Conservation (phyloP, 2,797 vertebrate genomes). For the Gallinago nigripennis region DNA sequence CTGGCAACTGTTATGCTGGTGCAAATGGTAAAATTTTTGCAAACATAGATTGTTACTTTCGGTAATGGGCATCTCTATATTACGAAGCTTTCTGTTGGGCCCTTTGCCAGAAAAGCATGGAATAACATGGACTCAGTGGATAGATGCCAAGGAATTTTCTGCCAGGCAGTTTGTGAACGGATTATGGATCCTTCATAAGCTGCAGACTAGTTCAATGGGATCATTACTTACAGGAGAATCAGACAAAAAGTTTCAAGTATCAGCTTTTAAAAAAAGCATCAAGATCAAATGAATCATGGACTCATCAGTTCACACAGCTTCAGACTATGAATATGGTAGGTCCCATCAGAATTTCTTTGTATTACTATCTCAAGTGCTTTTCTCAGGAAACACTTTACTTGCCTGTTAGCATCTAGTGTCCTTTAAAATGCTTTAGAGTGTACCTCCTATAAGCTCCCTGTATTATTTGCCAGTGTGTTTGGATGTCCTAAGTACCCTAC, state of each 20-base stretch:
- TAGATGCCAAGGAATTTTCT: not conserved
- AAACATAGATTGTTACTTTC: not conserved
- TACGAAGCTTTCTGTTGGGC: not conserved
- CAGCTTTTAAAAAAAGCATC: not conserved
- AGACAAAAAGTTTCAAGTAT: not conserved
- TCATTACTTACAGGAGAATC: not conserved
- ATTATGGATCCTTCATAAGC: slow-evolving; percentile 11
- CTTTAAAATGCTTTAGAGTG: rapidly evolving
- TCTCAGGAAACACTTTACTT: not conserved
- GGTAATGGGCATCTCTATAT: not conserved
- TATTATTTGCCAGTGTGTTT: not conserved
- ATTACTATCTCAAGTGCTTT: not conserved
- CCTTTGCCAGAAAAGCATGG: not conserved
- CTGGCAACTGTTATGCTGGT: not conserved
- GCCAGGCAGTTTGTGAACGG: not conserved
- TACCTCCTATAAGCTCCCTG: rapidly evolving
- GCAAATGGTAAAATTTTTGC: not conserved
- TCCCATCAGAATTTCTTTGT: not conserved
- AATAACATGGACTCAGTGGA: not conserved
- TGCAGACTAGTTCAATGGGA: not conserved
- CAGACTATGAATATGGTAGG: not conserved
- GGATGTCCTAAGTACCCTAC: not conserved
- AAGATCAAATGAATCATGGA: not conserved
- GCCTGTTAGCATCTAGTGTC: not conserved
- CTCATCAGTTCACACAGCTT: not conserved